Evolutionary conservation across 2,888 invertebrate genomes (phyloP).

Genomic region (Troides helena): DNA sequence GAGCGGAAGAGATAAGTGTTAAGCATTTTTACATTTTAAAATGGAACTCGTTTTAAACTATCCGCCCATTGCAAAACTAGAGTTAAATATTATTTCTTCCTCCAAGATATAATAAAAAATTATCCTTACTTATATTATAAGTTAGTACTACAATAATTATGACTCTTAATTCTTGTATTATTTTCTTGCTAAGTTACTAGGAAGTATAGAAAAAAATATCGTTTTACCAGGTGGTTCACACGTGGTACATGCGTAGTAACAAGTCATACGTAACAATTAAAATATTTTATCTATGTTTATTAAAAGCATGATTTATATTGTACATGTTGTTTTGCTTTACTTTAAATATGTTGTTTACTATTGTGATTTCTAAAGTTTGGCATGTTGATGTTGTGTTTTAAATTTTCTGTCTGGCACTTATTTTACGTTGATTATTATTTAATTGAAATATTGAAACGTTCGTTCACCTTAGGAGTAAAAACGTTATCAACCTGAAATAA

Average conservation of each 20-base stretch:
- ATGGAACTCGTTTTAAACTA: neutral
- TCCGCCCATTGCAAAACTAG: neutral
- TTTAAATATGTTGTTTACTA: neutral
- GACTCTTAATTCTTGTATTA: neutral
- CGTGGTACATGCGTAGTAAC: neutral
- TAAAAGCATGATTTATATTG: neutral
- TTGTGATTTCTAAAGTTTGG: slow-evolving; percentile 19
- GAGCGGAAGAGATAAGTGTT: neutral
- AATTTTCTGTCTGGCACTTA: neutral
- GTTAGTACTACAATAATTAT: no score
- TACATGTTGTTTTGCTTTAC: neutral
- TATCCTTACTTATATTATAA: no score
- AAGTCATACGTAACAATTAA: neutral
- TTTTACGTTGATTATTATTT: neutral
- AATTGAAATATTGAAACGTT: neutral
- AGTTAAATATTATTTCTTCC: neutral
- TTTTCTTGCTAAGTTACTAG: neutral
- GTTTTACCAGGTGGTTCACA: neutral
- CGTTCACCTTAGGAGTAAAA: neutral
- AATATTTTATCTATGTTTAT: neutral
- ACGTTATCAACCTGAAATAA: no score
- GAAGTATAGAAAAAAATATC: neutral
- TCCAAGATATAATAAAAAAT: no score
- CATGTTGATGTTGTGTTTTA: slow-evolving; percentile 28
- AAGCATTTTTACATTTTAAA: neutral